Base-by-base conservation (phyloP, 2,113 vertebrate genomes). In the Cromileptes altivelis region DNA sequence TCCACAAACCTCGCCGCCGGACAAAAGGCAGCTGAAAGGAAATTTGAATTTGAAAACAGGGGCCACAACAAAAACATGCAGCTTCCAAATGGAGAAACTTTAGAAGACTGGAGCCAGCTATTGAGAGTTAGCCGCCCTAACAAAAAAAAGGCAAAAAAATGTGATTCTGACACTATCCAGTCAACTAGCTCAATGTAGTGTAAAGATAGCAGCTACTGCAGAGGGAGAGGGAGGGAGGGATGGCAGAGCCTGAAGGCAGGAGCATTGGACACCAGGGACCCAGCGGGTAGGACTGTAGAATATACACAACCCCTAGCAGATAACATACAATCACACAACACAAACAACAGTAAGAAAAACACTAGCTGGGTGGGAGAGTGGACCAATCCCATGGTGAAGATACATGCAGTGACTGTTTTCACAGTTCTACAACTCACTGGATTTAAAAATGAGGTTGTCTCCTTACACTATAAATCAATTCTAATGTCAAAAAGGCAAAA, bases 21-120 rank as follows among this genome's bases (percentile, higher is more conserved):
- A 95, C 94, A 96, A 95, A 95, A 94, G 89, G 85, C 89, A 86
- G 83, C 80, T 93, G 93, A 93, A 89, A 91, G 91, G 87, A 88
- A 78, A 94, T 95, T 94, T 95, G 93, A 96, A 96, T 96, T 90
- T 95, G 94, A 95, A 96, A 45, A 94, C 91, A 82, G 92, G 88
- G 85, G 68, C 69, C 71, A 88, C 80, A 91, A 94, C 87, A 93
- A 94, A 93, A 89, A 86, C 70, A 80, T 4, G 37, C 42, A 70
- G 78, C 73, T 87, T 81, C 79, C 73, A 86, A 91, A 86, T 27
- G 81, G 74, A 80, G 71, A 88, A 92, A 92, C 84, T 91, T 89
- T 71, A 71, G 78, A 76, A 62, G 70, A 90, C 75, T 52, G 81
- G 75, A 88, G 81, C 70, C 92, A 88, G 84, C 62, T 69, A 84